Evolutionary conservation across 2,888 invertebrate genomes (phyloP).

Genomic region (Serripes groenlandicus): DNA sequence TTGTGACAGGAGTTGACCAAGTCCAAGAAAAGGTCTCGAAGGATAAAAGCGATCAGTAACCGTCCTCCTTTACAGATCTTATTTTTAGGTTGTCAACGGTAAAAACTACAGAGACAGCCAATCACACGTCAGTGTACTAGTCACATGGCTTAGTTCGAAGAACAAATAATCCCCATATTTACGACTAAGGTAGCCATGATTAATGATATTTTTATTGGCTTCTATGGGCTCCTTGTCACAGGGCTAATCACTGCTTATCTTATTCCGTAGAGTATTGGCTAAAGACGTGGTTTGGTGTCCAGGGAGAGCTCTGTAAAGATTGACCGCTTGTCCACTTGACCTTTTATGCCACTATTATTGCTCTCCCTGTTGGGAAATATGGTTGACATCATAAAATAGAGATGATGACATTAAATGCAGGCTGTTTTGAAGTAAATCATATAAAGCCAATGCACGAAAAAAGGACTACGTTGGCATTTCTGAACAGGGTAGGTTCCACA

Average conservation of each 20-base stretch:
- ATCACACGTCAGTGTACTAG: not conserved
- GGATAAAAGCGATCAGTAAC: not conserved
- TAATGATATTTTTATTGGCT: conserved; percentile 4
- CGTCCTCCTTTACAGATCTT: too few relatives aligned
- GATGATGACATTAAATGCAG: too few relatives aligned
- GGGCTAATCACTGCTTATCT: conserved; percentile 3
- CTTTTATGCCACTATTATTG: too few relatives aligned
- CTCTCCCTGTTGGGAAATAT: too few relatives aligned
- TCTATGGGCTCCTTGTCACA: not conserved
- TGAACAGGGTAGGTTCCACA: too few relatives aligned
- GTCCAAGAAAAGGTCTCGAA: too few relatives aligned
- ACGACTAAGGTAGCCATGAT: not conserved
- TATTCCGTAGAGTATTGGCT: not conserved
- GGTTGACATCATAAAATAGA: too few relatives aligned
- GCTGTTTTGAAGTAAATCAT: too few relatives aligned
- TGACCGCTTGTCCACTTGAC: too few relatives aligned
- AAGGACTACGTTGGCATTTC: too few relatives aligned
- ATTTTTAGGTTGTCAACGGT: conserved; percentile 1
- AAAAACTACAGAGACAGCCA: not conserved
- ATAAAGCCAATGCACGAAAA: too few relatives aligned
- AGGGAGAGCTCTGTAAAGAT: not conserved
- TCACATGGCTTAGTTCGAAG: not conserved
- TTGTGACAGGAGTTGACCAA: too few relatives aligned
- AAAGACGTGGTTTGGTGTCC: not conserved
- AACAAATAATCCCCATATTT: conserved; percentile 9